These are phyloP conservation scores for Melopsittacus undulatus DNA, from an alignment of 2,797 vertebrate genomes.

Conservation along the genomic window DNA sequence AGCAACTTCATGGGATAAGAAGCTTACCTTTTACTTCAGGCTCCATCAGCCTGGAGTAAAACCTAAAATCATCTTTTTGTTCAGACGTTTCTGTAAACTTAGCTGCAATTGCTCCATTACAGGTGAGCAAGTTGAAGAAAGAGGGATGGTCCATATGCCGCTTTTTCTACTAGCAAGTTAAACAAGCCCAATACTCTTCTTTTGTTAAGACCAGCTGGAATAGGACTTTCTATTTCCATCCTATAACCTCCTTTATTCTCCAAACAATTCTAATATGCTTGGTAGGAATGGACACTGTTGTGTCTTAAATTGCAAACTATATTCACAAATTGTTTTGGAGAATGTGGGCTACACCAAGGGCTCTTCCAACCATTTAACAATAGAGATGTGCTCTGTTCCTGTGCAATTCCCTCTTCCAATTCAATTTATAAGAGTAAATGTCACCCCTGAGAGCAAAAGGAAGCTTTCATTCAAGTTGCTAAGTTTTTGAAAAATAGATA, in stretches of 20 bases:
- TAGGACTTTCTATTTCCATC: not conserved
- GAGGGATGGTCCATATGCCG: not conserved
- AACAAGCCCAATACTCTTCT: not conserved
- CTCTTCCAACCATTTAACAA: not conserved
- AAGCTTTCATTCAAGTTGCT: not conserved
- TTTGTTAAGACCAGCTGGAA: not conserved
- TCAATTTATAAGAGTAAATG: not conserved
- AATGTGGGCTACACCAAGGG: not conserved
- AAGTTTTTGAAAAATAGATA: not conserved
- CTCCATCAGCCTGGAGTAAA: not conserved
- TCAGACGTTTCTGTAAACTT: not conserved
- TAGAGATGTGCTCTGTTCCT: not conserved
- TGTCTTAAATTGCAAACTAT: not conserved
- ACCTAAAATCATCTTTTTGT: fast-evolving
- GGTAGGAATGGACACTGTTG: not conserved
- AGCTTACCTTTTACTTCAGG: not conserved
- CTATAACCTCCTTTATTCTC: not conserved
- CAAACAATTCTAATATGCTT: not conserved
- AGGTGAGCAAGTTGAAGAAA: not conserved
- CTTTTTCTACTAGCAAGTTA: not conserved
- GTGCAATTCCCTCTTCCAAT: not conserved
- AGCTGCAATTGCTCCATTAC: not conserved
- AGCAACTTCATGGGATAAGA: not conserved
- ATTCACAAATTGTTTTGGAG: not conserved
- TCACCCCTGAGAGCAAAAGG: not conserved